Evolutionary conservation across 2,797 vertebrate genomes (phyloP).

Genomic region (Pangasius sanitwongsei): DNA sequence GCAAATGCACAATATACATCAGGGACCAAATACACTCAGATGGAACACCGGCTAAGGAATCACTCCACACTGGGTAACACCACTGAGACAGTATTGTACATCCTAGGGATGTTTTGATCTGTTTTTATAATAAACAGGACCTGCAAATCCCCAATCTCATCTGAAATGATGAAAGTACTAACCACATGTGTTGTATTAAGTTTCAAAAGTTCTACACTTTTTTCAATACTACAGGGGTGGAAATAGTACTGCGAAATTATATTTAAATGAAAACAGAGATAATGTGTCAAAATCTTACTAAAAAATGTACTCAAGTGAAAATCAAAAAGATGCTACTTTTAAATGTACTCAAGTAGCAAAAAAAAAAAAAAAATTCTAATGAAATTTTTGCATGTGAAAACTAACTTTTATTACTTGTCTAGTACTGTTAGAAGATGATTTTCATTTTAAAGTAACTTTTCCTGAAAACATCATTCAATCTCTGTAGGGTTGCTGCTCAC

Average conservation of each 20-base stretch:
- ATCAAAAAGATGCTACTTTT: background rate
- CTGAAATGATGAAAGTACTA: background rate
- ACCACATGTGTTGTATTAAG: background rate
- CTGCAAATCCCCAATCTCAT: background rate
- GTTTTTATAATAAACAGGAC: constrained; percentile 12
- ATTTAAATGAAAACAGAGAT: background rate
- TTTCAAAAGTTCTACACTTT: background rate
- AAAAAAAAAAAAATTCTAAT: background rate
- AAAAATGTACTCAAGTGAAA: background rate
- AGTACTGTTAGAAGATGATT: too few relatives aligned
- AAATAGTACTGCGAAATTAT: background rate
- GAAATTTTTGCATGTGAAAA: too few relatives aligned
- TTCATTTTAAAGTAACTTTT: background rate
- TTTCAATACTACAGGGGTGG: background rate
- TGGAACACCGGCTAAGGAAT: background rate
- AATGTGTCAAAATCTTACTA: background rate
- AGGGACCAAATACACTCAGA: constrained; percentile 19
- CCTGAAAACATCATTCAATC: background rate
- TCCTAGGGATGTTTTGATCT: background rate
- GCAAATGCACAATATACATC: constrained; percentile 18
- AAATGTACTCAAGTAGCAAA: background rate
- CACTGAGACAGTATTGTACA: constrained; percentile 11
- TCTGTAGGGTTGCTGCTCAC: background rate
- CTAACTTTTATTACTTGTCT: too few relatives aligned
- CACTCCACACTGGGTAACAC: background rate